Evolutionary conservation across 1,140 invertebrate species (phyloP).

Genomic region (Lepidurus couesii): DNA sequence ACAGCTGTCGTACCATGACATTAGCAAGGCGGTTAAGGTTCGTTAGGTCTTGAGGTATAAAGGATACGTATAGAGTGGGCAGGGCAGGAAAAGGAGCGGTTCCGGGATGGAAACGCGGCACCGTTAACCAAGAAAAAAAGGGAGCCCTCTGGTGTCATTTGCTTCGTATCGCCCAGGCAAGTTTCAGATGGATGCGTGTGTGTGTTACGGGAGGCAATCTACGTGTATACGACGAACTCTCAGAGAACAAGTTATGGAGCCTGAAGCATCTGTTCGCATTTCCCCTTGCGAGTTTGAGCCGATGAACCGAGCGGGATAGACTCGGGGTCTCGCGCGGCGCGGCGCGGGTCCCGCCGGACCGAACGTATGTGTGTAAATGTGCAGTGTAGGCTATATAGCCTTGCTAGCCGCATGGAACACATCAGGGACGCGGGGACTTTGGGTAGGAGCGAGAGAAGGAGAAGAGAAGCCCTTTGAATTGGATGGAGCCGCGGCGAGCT

Average conservation of each 20-base stretch:
- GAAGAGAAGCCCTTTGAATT: not conserved
- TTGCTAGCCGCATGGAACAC: too few species aligned
- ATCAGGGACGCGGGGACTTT: too few species aligned
- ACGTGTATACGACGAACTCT: not conserved
- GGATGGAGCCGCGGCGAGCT: not conserved
- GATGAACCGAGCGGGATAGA: not conserved
- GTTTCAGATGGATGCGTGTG: too few species aligned
- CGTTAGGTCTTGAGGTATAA: not conserved
- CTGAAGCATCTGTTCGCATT: not conserved
- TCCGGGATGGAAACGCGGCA: not conserved
- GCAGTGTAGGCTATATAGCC: too few species aligned
- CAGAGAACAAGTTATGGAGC: not conserved
- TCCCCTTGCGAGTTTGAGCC: not conserved
- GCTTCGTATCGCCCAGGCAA: not conserved
- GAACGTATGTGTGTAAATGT: too few species aligned
- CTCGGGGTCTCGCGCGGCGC: not conserved
- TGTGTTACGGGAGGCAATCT: not conserved
- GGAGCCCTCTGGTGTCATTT: not conserved
- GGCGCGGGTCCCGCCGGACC: too few species aligned
- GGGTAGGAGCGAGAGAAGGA: not conserved
- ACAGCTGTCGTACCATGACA: not conserved
- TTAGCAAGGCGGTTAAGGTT: slow-evolving; percentile 3
- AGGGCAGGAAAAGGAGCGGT: slow-evolving; percentile 20
- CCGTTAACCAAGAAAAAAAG: not conserved
- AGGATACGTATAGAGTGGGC: not conserved